Conservation (phyloP, 2,888 invertebrate genomes). For the Phalera bucephala region DNA sequence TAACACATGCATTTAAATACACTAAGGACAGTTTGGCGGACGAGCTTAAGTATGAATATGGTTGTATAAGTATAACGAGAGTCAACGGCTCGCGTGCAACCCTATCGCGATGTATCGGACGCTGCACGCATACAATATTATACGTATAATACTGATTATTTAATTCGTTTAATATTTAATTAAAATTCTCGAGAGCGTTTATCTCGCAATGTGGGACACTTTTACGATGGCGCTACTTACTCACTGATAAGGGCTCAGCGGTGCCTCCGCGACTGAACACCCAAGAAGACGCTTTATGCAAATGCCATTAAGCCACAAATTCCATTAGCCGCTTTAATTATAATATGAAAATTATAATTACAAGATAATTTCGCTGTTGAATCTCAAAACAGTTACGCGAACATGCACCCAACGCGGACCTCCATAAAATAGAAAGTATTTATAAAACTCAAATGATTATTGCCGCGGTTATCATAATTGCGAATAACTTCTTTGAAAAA, state of each 20-base stretch:
- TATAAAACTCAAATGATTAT: conserved; percentile 57
- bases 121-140: conserved; percentile 76
- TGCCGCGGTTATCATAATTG: conserved; percentile 43
- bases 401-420: conserved; percentile 56
- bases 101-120: conserved; percentile 65
- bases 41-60: conserved; percentile 36
- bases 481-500: conserved; percentile 46
- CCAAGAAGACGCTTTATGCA: conserved; percentile 73
- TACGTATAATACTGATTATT: conserved; percentile 82
- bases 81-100: conserved; percentile 59
- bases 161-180: conserved; percentile 83
- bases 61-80: conserved; percentile 41
- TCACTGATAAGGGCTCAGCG: conserved; percentile 71
- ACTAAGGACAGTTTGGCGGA: conserved; percentile 42
- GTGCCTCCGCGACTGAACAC: conserved; percentile 56
- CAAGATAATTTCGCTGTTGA: conserved; percentile 77
- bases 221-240: conserved; percentile 80
- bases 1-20: conserved; percentile 52
- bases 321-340: conserved; percentile 64
- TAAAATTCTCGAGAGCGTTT: conserved; percentile 80
- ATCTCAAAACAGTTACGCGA: conserved; percentile 72
- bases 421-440: conserved; percentile 69
- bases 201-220: conserved; percentile 82
- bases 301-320: conserved; percentile 68
- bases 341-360: conserved; percentile 79